Evolutionary conservation across 2,113 vertebrate species (phyloP), one percentile per base, ranked within the genome.

Genomic region (Macrotis lagotis): DNA sequence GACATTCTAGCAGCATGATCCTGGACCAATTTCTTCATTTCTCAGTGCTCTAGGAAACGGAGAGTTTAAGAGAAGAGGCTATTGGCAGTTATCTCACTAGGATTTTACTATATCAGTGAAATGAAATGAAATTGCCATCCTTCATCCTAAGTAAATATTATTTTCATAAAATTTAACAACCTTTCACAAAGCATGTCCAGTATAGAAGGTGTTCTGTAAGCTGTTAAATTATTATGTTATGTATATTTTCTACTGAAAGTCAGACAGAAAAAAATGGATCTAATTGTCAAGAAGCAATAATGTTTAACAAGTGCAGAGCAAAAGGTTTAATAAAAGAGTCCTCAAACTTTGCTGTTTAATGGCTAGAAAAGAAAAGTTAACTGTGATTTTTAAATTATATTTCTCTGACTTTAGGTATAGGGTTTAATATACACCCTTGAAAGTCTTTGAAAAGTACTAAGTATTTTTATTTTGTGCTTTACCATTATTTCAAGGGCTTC

Each of bases 381-480:
- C 24, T 91, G 92, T 91, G 53, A 95, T 50, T 83, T 96, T 94
- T 94, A 48, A 25, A 50, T 95, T 92, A 49, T 92, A 48, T 94
- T 51, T 88, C 90, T 22, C 44, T 92, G 59, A 93, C 93, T 90
- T 93, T 95, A 52, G 83, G 96, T 91, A 94, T 88, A 91, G 92
- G 96, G 88, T 92, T 97, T 96, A 96, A 97, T 94, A 94, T 55
- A 92, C 28, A 94, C 59, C 24, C 90, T 97, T 96, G 97, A 94
- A 98, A 97, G 95, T 95, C 91, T 96, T 93, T 91, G 94, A 96
- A 90, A 94, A 74, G 92, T 95, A 94, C 91, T 94, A 92, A 91
- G 95, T 96, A 31, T 96, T 91, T 96, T 44, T 28, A 31, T 83
- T 91, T 53, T 91, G 83, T 66, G 83, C 22, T 93, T 89, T 89